These are phyloP conservation scores for Prionace glauca DNA, from an alignment of 2,797 vertebrate species.

Conservation along the genomic window DNA sequence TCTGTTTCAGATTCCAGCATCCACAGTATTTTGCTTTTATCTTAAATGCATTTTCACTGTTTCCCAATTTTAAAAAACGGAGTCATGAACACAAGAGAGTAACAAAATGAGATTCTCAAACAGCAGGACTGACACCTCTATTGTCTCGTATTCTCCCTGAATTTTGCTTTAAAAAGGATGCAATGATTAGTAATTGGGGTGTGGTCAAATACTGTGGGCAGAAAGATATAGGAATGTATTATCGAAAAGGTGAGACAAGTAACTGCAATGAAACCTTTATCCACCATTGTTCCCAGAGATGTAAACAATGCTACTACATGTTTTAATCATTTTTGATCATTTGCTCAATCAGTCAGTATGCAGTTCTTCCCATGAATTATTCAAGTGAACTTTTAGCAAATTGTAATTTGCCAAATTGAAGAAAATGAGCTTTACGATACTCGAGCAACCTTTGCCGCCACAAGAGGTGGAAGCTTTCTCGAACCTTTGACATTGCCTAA, in stretches of 20 bases:
- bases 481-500: not conserved
- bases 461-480: conserved; percentile 1
- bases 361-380: conserved; percentile 21
- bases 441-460: not conserved
- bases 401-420: conserved; percentile 11
- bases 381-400: not conserved
- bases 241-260: not conserved
- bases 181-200: not conserved
- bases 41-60: too few species aligned
- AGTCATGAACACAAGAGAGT: not conserved
- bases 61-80: too few species aligned
- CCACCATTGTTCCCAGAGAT: not conserved
- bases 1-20: too few species aligned
- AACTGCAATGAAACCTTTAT: not conserved
- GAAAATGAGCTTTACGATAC: not conserved
- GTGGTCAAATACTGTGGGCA: not conserved
- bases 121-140: not conserved
- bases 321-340: conserved; percentile 8
- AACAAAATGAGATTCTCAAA: not conserved
- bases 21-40: too few species aligned
- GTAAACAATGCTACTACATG: not conserved
- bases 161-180: not conserved
- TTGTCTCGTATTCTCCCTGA: too few species aligned
- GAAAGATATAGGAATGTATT: not conserved
- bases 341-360: not conserved